phyloP scores from a whole-genome alignment of 2,113 vertebrate genomes.

The Sciurus niger region DNA sequence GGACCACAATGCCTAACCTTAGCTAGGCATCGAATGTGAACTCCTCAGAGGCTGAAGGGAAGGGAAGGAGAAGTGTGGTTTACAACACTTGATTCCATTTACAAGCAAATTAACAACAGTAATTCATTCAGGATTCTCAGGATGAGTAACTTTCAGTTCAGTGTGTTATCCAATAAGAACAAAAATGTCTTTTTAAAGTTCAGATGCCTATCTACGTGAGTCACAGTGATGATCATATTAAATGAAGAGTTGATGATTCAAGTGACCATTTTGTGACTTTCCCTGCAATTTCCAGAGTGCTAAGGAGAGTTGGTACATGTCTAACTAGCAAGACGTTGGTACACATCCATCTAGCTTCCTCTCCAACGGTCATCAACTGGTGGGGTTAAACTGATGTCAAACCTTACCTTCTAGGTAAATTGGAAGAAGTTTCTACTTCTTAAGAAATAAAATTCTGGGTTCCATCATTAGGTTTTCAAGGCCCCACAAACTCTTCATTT shows the following conservation, averaged over 20 bases:
- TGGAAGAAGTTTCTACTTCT: background rate
- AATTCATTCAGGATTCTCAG: conserved; percentile 31
- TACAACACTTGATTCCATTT: background rate
- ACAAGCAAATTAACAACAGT: conserved; percentile 33
- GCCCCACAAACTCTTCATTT: background rate
- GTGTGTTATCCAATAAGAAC: conserved; percentile 15
- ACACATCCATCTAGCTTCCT: background rate
- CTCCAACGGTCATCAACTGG: background rate
- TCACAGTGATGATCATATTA: background rate
- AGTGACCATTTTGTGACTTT: conserved; percentile 16
- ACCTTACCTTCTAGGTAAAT: background rate
- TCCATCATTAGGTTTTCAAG: conserved; percentile 3
- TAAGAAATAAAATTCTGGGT: background rate
- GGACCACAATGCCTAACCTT: background rate
- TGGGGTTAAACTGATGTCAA: background rate
- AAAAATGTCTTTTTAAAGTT: conserved; percentile 40
- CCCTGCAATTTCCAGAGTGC: background rate
- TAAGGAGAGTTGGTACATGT: background rate
- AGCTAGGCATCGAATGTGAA: background rate
- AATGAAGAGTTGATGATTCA: background rate
- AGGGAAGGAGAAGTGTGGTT: background rate
- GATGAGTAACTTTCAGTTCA: conserved; percentile 35
- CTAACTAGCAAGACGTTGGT: background rate
- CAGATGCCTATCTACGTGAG: background rate
- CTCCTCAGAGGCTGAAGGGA: background rate